Percentiles rank a stretch among this genome's conserved stretches.
Evolutionary conservation across 1,140 invertebrate genomes (phyloP).

Genomic region (Akabosia matsudoensis): DNA sequence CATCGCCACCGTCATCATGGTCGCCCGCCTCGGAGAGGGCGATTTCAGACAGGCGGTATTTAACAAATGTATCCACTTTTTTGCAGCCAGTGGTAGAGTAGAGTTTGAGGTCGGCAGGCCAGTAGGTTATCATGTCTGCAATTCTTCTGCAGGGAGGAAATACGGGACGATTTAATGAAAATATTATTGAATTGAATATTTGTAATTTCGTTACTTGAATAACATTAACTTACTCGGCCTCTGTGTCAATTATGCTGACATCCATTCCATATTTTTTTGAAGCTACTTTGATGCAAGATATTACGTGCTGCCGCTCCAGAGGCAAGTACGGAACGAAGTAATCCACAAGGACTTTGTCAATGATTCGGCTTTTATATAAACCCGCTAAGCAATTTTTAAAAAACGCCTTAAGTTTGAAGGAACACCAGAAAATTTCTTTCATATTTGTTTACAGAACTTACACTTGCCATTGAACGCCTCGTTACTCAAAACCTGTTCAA

Average conservation of each 20-base stretch:
- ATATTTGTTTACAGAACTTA: not conserved
- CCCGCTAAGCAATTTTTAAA: slow-evolving; percentile 22
- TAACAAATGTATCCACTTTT: slow-evolving; percentile 38
- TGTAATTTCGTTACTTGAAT: slow-evolving; percentile 9
- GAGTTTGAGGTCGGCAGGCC: slow-evolving; percentile 39
- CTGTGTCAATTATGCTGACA: not conserved
- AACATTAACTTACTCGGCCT: slow-evolving; percentile 35
- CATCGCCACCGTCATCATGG: too few species aligned
- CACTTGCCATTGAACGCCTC: slow-evolving; percentile 36
- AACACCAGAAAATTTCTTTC: too few species aligned
- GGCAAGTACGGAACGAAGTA: slow-evolving; percentile 44
- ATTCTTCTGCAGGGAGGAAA: slow-evolving; percentile 28
- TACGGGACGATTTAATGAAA: not conserved
- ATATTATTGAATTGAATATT: not conserved
- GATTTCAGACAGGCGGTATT: slow-evolving; percentile 29
- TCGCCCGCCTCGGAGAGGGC: not conserved
- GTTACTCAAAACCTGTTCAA: slow-evolving; percentile 29
- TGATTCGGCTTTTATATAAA: slow-evolving; percentile 36
- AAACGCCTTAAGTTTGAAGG: too few species aligned
- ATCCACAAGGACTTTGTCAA: slow-evolving; percentile 35
- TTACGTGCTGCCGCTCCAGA: slow-evolving; percentile 38
- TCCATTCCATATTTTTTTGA: slow-evolving; percentile 16
- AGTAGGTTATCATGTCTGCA: slow-evolving; percentile 35
- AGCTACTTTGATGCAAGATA: slow-evolving; percentile 38
- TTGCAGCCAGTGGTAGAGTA: slow-evolving; percentile 43